Base-by-base conservation (phyloP, 2,888 invertebrate species). In the Deilephila porcellus region DNA sequence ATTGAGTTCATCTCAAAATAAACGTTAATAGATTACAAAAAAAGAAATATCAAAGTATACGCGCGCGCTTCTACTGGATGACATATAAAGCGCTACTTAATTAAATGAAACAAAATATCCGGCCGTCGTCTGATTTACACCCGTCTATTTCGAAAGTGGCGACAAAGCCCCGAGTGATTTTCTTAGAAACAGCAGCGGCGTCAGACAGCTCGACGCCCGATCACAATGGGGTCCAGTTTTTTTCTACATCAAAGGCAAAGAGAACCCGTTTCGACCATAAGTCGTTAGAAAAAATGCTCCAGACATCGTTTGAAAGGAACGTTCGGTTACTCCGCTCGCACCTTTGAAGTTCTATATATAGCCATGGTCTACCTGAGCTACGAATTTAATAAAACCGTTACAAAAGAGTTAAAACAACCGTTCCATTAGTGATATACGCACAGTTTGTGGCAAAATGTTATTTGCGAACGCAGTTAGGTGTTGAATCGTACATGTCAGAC, bases 151-250 rank as follows among this genome's bases (percentile, higher is more conserved):
- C 79, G 76, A 75, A 80, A 78, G 75, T 71, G 73, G 81, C 80
- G 81, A 80, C 82, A 74, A 80, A 80, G 75, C 80, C 76, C 75
- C 74, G 81, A 82, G 81, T 82, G 76, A 83, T 83, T 85, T 92
- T 93, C 93, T 91, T 76, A 90, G 93, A 93, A 93, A 82, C 88
- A 84, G 84, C 88, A 87, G 87, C 79, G 84, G 86, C 77, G 83
- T 87, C 93, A 94, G 94, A 94, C 94, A 86, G 94, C 93, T 87
- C 92, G 94, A 88, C 94, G 94, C 93, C 90, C 90, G 82, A 85
- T 82, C 86, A 93, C 93, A 93, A 93, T 91, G 86, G 91, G 81
- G 81, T 84, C 86, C 81, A 82, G 85, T 86, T 93, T 93, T 88
- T 86, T 93, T 90, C 90, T 86, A 88, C 85, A 83, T 85, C 79